Evolutionary conservation across 2,888 invertebrate genomes (phyloP), one percentile per base, ranked within the genome.

Genomic region (Synergus umbraculus): DNA sequence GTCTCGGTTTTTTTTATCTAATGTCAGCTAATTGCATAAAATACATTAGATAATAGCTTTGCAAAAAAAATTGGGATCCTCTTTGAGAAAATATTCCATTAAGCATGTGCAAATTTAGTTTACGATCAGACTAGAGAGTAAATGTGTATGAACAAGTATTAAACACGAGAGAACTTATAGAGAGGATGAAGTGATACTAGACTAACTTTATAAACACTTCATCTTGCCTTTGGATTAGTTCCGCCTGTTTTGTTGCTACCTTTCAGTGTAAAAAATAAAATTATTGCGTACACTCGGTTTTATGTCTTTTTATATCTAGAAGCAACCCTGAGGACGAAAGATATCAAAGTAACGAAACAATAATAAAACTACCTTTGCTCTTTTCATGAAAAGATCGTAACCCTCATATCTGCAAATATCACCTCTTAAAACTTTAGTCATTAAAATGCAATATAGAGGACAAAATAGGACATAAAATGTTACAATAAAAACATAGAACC

Each of bases 121-220:
- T 66, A n/a, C 18, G 9, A 18, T 66, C 18, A 43, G 18, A 66
- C 18, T 12, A 10, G 43, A 37, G 41, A 66, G 43, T 18, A 43
- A 66, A 41, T 13, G 66, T n/a, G 18, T 9, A 65, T 41, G 12
- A 41, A 43, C n/a, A 66, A 66, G 29, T n/a, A 43, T 66, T 66
- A 66, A 43, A 66, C 18, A 44, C 2, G 22, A 12, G 46, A 67
- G 46, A 22, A 22, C 46, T 22, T 22, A 22, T 22, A 67, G 22
- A 22, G 22, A 22, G 60, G 4, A 60, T 67, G 18, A 67, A 67
- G 44, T 46, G 22, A 67, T 44, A 44, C 67, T 67, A 43, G 18
- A 67, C 18, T 67, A 44, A 67, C 67, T 46, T 46, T 44, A 46
- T 67, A 67, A 67, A 67, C 22, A 44, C 67, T 67, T 67, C 60